A percentile compares a stretch with the other conserved stretches of the same genome.
Evolutionary conservation across 2,797 vertebrate genomes (phyloP).

Genomic region (Rhinophrynus dorsalis): DNA sequence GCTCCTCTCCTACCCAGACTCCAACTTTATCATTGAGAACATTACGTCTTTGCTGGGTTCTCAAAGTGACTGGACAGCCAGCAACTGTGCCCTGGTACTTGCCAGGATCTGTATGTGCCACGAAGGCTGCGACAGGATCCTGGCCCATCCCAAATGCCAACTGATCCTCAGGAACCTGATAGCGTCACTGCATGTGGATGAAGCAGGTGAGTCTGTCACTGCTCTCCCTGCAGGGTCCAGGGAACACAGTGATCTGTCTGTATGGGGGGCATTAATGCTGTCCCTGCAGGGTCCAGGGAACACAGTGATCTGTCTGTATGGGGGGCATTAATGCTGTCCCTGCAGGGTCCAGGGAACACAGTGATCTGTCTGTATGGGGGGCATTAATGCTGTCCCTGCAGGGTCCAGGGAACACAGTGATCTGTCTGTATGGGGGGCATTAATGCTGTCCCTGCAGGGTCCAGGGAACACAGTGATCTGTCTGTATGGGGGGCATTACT

Average conservation of each 20-base stretch:
- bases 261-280: too few species aligned
- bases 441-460: too few species aligned
- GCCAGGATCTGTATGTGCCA: slow-evolving; percentile 55
- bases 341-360: not conserved
- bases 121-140: slow-evolving; percentile 48
- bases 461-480: too few species aligned
- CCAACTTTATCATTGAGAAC: slow-evolving; percentile 47
- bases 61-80: slow-evolving; percentile 45
- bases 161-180: slow-evolving; percentile 38
- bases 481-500: too few species aligned
- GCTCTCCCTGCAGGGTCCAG: not conserved
- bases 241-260: too few species aligned
- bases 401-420: not conserved
- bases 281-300: not conserved
- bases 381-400: not conserved
- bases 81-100: slow-evolving; percentile 56
- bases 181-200: slow-evolving; percentile 30
- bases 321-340: too few species aligned
- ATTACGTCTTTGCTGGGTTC: slow-evolving; percentile 51
- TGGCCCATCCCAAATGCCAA: slow-evolving; percentile 47
- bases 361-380: too few species aligned
- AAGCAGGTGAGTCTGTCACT: slow-evolving; percentile 33
- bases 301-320: too few species aligned
- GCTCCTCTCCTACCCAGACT: slow-evolving; percentile 49
- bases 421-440: too few species aligned